phyloP scores from a whole-genome alignment of 2,888 invertebrate species.

The Agrotis exclamationis region DNA sequence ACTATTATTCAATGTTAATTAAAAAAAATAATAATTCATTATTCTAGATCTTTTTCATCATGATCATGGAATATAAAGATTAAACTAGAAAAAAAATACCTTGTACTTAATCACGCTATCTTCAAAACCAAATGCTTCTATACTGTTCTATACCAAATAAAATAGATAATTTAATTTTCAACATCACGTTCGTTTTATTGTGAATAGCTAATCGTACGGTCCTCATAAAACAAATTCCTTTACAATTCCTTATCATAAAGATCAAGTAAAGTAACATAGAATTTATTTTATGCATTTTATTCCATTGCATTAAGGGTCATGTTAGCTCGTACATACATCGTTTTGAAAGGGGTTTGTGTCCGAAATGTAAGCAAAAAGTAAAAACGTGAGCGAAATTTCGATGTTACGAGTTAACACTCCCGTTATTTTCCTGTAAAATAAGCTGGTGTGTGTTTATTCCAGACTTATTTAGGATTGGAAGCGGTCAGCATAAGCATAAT shows the following conservation, averaged over 20 bases:
- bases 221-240: not conserved
- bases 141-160: too few species aligned
- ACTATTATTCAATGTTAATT: too few species aligned
- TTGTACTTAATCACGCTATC: too few species aligned
- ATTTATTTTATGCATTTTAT: not conserved
- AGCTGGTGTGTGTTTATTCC: not conserved
- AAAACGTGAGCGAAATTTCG: not conserved
- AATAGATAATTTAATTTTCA: too few species aligned
- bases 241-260: too few species aligned
- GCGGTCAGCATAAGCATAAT: too few species aligned
- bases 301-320: not conserved
- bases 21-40: too few species aligned
- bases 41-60: too few species aligned
- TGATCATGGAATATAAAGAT: too few species aligned
- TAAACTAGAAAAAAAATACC: too few species aligned
- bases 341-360: not conserved
- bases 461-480: too few species aligned
- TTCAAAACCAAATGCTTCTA: too few species aligned
- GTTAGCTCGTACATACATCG: conserved; percentile 4
- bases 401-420: not conserved
- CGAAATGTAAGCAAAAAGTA: not conserved
- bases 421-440: not conserved
- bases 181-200: not conserved
- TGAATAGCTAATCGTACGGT: not conserved
- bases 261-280: not conserved